Evolutionary conservation across 2,888 invertebrate genomes (phyloP).

Genomic region (Toxonevra muliebris): DNA sequence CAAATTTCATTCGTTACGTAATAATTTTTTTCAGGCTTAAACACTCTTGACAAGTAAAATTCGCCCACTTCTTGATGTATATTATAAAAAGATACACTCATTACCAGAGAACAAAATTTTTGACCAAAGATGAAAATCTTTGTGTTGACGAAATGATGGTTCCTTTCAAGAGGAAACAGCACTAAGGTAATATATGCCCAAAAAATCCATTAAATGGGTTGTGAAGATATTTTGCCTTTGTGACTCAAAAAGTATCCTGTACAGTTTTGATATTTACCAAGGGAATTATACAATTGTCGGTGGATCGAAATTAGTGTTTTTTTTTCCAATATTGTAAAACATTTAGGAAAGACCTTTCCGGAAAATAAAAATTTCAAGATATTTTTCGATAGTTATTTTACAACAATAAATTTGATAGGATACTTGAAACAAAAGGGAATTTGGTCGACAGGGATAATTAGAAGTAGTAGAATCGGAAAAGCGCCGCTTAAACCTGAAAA

Average conservation of each 20-base stretch:
- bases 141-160: conserved; percentile 5
- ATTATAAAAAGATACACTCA: conserved; percentile 1
- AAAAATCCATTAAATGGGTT: too few relatives aligned
- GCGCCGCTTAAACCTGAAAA: too few relatives aligned
- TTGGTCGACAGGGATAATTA: background rate
- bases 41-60: too few relatives aligned
- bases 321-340: background rate
- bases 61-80: conserved; percentile 3
- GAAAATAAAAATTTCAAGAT: background rate
- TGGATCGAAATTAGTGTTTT: background rate
- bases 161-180: too few relatives aligned
- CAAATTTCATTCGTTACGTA: too few relatives aligned
- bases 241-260: background rate
- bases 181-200: too few relatives aligned
- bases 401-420: background rate
- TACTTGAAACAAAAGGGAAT: conserved; percentile 6
- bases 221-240: conserved; percentile 1
- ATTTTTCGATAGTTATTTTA: background rate
- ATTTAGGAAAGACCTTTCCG: background rate
- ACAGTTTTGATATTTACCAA: conserved; percentile 1
- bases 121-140: conserved; percentile 12
- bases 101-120: too few relatives aligned
- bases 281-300: conserved; percentile 10
- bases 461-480: too few relatives aligned
- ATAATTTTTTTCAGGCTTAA: too few relatives aligned